Evolutionary conservation across 2,113 vertebrate species (phyloP), one percentile per base, ranked within the genome.

Genomic region (Chauna torquata): DNA sequence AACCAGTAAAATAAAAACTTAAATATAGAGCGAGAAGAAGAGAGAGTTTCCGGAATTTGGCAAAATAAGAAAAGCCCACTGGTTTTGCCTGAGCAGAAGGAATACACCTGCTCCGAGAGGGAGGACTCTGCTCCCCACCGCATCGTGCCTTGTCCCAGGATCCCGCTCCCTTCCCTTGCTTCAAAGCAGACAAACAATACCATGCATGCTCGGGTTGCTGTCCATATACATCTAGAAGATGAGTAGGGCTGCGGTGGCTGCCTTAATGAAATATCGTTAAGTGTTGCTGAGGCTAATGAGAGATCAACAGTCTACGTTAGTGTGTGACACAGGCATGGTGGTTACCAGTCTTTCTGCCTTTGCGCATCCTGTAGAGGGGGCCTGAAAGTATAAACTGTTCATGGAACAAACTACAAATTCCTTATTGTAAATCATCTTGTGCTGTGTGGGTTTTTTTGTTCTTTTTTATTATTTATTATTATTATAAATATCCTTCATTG

Each of bases 401-500:
- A 97, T 1, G 88, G 90, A 97, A 97, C 88, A 96, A 96, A 96
- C 88, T 95, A 87, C 86, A 96, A 97, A 93, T 94, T 86, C 80
- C 96, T 91, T 94, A 95, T 68, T 7, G 62, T 81, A 92, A 88
- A 94, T 94, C 81, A 86, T 66, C 93, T 96, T 98, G 98, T 97
- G 97, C 96, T 97, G 95, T 81, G 88, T 97, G 88, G 96, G 65
- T 88, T 96, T 91, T 70, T 86, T 76, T 64, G 89, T 90, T 42
- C 4, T 28, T 55, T n/a, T 85, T 55, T 42, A 87, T 95, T 83
- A 86, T 79, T 95, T 86, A 69, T 94, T 94, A 95, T 95, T 94
- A 96, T 95, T 97, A 98, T 98, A 98, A 98, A 98, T 98, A 98
- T 97, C 98, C 98, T 98, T 98, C 98, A 98, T 98, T 97, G 94